These are phyloP conservation scores for Pocota personata DNA, from an alignment of 2,888 invertebrate genomes.

Conservation along the genomic window DNA sequence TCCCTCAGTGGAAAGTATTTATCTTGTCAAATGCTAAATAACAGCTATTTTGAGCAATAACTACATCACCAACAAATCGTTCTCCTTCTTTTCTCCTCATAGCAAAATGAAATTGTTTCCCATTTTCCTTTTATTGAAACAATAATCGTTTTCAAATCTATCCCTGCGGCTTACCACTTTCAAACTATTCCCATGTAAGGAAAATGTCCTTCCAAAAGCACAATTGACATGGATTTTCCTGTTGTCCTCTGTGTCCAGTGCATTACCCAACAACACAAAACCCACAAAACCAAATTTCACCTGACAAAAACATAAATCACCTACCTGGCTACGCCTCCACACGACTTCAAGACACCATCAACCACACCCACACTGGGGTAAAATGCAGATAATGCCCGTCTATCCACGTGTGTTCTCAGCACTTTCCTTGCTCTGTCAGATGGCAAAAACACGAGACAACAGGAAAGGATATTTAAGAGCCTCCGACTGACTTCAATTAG, in stretches of 20 bases:
- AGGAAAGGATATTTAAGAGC: constrained; percentile 62
- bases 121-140: constrained; percentile 32
- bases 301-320: constrained; percentile 70
- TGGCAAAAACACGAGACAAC: constrained; percentile 56
- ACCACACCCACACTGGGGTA: constrained; percentile 29
- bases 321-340: constrained; percentile 54
- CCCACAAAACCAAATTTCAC: constrained; percentile 64
- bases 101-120: constrained; percentile 11
- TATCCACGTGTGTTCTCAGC: constrained; percentile 41
- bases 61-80: too few relatives aligned
- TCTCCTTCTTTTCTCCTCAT: not conserved
- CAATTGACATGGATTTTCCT: constrained; percentile 24
- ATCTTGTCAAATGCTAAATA: too few relatives aligned
- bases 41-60: too few relatives aligned
- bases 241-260: not conserved
- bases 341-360: constrained; percentile 57
- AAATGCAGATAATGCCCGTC: constrained; percentile 64
- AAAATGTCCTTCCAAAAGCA: not conserved
- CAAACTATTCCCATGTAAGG: too few relatives aligned
- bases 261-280: constrained; percentile 49
- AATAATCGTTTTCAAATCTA: constrained; percentile 29
- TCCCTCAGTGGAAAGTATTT: too few relatives aligned
- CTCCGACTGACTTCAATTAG: constrained; percentile 70
- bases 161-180: constrained; percentile 27
- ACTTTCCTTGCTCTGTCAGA: not conserved